A percentile compares a stretch with the other conserved stretches of the same genome.
These are phyloP conservation scores for Strigamia transsilvanica DNA, from an alignment of 2,888 invertebrate genomes.

Conservation along the genomic window DNA sequence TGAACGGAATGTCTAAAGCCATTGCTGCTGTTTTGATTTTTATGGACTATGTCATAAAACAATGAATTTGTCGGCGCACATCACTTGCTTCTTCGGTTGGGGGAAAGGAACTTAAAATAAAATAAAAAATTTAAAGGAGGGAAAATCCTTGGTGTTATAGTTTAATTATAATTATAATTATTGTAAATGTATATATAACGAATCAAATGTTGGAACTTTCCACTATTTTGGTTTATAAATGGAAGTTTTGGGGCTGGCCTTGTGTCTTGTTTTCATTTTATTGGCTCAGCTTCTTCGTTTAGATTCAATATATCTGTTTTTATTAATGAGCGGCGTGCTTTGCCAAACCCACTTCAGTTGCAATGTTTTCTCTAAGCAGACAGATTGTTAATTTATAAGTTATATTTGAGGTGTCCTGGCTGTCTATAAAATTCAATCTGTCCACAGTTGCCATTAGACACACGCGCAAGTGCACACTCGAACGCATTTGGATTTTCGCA, in stretches of 20 bases:
- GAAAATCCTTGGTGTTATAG: neutral
- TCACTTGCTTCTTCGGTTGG: constrained; percentile 37
- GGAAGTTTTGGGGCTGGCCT: constrained; percentile 22
- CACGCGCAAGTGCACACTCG: neutral
- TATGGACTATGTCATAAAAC: constrained; percentile 44
- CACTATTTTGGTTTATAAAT: constrained; percentile 12
- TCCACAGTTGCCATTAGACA: neutral
- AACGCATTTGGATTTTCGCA: neutral
- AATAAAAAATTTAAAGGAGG: neutral
- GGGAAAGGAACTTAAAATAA: neutral
- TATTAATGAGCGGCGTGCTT: constrained; percentile 42
- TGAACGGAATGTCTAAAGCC: constrained; percentile 42
- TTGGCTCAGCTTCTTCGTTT: constrained; percentile 38
- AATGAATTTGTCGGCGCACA: constrained; percentile 49
- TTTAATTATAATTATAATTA: neutral
- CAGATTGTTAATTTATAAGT: neutral
- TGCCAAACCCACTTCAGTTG: constrained; percentile 19
- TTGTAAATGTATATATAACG: neutral
- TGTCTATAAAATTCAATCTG: constrained; percentile 15
- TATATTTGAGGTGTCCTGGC: neutral
- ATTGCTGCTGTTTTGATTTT: constrained; percentile 47
- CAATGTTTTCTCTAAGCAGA: constrained; percentile 7
- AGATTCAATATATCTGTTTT: neutral
- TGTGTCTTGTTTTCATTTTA: constrained; percentile 18
- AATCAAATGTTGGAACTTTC: constrained; percentile 2